phyloP scores from a whole-genome alignment of 2,113 vertebrate species.

The Ranitomeya imitator region DNA sequence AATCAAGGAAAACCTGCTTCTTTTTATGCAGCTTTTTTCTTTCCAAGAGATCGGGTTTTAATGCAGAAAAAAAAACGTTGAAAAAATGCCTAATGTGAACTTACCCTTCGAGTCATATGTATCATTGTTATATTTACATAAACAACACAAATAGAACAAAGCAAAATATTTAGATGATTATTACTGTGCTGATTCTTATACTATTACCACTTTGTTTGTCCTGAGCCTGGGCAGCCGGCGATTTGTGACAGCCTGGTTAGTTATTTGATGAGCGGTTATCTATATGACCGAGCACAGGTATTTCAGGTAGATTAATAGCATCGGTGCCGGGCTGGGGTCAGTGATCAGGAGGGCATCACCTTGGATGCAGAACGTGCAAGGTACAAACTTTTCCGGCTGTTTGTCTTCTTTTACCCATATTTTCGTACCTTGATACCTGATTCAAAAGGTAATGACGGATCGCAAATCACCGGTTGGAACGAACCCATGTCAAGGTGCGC shows the following conservation, averaged over 20 bases:
- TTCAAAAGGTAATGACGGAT: constrained; percentile 23
- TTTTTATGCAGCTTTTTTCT: too few relatives aligned
- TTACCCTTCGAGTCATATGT: neutral
- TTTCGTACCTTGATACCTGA: constrained; percentile 64
- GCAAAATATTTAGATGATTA: neutral
- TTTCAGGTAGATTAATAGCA: constrained; percentile 85
- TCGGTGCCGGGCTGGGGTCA: constrained; percentile 64
- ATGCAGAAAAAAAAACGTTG: too few relatives aligned
- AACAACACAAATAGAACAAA: neutral
- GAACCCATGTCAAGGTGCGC: neutral
- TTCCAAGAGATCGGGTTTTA: too few relatives aligned
- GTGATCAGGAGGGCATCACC: constrained; percentile 67
- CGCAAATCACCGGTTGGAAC: neutral
- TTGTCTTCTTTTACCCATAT: constrained; percentile 68
- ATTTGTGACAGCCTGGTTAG: constrained; percentile 35
- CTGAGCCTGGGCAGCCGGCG: neutral
- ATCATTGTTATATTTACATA: neutral
- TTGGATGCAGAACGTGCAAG: constrained; percentile 71
- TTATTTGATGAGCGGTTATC: constrained; percentile 72
- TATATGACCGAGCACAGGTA: constrained; percentile 77
- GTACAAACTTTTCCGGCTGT: constrained; percentile 72
- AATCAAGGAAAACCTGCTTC: too few relatives aligned
- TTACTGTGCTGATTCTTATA: neutral
- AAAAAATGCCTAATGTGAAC: too few relatives aligned
- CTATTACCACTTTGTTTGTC: neutral